Conservation (phyloP, 1,140 invertebrate genomes). For the Battus philenor region DNA sequence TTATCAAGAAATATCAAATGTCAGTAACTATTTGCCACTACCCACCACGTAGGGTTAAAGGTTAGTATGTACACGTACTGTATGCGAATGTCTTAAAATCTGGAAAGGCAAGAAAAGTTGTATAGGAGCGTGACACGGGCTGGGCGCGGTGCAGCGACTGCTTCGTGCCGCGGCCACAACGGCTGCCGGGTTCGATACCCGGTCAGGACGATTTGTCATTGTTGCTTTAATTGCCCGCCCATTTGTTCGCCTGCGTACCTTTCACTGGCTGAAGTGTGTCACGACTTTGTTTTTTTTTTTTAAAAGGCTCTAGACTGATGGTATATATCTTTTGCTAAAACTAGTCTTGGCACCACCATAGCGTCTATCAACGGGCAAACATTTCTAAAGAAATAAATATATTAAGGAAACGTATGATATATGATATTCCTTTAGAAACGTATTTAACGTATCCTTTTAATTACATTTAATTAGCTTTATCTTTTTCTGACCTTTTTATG, state of each 20-base stretch:
- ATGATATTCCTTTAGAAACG: too few species aligned
- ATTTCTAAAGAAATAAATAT: too few species aligned
- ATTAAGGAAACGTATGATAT: too few species aligned
- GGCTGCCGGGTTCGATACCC: conserved; percentile 32
- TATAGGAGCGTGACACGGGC: conserved; percentile 14
- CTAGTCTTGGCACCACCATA: too few species aligned
- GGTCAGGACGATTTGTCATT: conserved; percentile 29
- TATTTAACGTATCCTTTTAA: too few species aligned
- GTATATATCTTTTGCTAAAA: too few species aligned
- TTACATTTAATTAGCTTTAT: too few species aligned
- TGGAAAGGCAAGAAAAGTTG: background rate
- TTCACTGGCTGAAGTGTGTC: conserved; percentile 24
- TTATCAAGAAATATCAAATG: too few species aligned
- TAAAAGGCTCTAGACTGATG: too few species aligned
- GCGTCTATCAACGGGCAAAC: too few species aligned
- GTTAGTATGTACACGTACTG: background rate
- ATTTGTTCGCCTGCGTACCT: conserved; percentile 27
- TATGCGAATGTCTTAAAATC: conserved; percentile 7
- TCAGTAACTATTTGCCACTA: background rate
- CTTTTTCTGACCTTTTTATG: too few species aligned
- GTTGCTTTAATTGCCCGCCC: conserved; percentile 35
- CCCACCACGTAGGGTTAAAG: background rate
- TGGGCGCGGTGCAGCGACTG: conserved; percentile 16
- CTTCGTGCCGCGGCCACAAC: too few species aligned
- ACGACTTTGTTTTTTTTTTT: conserved; percentile 19